Base-by-base conservation (phyloP, 2,113 vertebrate genomes). In the Panthera uncia region DNA sequence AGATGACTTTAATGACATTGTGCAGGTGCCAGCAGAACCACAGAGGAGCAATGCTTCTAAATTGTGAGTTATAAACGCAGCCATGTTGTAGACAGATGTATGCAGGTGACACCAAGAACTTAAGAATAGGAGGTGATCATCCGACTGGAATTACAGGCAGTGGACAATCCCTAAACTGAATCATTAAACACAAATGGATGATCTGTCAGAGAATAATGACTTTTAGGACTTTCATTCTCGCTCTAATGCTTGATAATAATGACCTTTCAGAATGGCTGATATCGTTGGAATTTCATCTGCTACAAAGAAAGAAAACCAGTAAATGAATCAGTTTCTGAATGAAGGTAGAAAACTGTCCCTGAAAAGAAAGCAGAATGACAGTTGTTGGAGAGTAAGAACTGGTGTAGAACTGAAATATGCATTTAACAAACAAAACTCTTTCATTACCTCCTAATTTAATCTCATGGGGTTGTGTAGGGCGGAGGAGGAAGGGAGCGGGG, bases 181-280 rank as follows among this genome's bases (percentile, higher is more conserved):
- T 95, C 95, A 74, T 89, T 97, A 94, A 78, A 1, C 15, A 76
- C 1, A 1, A 92, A 91, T 76, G 36, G 89, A 48, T 55, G 63
- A 93, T 68, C 94, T 96, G 95, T 93, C 55, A 92, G 81, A 95
- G 97, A 80, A 69, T 92, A 95, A 97, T 65, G 81, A n/a, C 81
- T 92, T 97, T 55, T 55, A 61, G 73, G 63, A 87, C 33, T 93
- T 95, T n/a, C 25, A 31, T 94, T 96, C 87, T 97, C 1, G 0
- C 21, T 31, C 55, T 94, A 55, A 79, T 73, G 16, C 41, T 89
- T 52, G 6, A 45, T 89, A 94, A n/a, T 57, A 94, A 96, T 74
- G 50, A 65, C 85, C 79, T 97, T 92, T 89, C 68, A 55, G 95
- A 33, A 76, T 57, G 25, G 55, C 73, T 87, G 33, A 12, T 96